Conservation (phyloP, 1,140 invertebrate genomes). For the Meloidogyne exigua region DNA sequence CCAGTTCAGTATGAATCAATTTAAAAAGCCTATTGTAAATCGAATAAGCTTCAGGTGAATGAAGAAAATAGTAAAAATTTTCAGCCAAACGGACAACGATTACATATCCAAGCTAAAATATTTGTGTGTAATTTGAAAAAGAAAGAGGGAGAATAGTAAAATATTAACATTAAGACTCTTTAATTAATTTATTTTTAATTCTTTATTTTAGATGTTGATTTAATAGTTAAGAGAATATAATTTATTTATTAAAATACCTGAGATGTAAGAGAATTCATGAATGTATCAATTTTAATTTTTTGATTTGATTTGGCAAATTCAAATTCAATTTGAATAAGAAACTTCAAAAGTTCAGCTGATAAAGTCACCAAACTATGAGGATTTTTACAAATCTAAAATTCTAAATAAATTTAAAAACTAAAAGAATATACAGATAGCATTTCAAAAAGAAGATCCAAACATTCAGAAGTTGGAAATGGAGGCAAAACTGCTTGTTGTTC, state of each 20-base stretch:
- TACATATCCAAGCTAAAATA: constrained; percentile 38
- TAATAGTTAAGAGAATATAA: no score
- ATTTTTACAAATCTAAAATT: constrained; percentile 10
- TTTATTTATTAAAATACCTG: constrained; percentile 19
- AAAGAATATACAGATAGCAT: constrained; percentile 30
- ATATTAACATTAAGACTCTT: no score
- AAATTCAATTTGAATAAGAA: constrained; percentile 33
- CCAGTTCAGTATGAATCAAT: constrained; percentile 31
- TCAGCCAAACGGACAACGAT: constrained; percentile 39
- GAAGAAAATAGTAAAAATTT: constrained; percentile 46
- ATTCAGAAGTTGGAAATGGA: constrained; percentile 38
- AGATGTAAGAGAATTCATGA: constrained; percentile 41
- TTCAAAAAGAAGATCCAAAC: constrained; percentile 39
- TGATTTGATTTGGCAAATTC: constrained; percentile 23
- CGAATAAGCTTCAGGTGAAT: constrained; percentile 38
- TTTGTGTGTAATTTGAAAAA: neutral
- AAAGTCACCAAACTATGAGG: constrained; percentile 7
- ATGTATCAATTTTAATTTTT: constrained; percentile 36
- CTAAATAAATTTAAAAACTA: neutral
- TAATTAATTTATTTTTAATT: no score
- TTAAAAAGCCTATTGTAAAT: constrained; percentile 44
- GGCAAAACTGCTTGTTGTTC: constrained; percentile 13
- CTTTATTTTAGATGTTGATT: no score
- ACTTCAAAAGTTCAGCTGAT: constrained; percentile 28
- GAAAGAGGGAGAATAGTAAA: neutral